These are phyloP conservation scores for Coenobita brevimanus DNA, from an alignment of 1,140 invertebrate species.

Conservation along the genomic window DNA sequence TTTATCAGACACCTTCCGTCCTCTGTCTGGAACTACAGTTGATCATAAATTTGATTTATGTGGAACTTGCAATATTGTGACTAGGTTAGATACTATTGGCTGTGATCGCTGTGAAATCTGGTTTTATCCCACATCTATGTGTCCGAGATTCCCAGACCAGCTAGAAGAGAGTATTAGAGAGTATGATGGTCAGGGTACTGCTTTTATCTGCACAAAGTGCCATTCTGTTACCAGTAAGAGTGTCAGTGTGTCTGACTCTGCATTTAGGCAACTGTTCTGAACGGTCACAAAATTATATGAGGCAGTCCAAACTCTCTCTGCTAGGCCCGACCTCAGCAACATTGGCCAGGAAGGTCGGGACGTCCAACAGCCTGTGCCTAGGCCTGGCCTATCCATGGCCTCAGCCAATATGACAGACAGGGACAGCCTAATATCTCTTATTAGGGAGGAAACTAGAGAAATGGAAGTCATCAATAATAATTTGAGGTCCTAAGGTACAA, in stretches of 20 bases:
- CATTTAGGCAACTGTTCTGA: too few species aligned
- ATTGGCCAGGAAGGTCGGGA: background rate
- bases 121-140: background rate
- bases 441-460: constrained; percentile 28
- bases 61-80: background rate
- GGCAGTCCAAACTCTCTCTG: background rate
- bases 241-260: background rate
- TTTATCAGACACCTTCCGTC: too few species aligned
- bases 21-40: background rate
- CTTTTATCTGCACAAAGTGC: background rate
- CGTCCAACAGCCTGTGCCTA: too few species aligned
- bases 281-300: background rate
- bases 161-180: background rate
- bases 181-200: background rate
- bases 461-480: constrained; percentile 18
- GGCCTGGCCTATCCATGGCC: background rate
- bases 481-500: background rate
- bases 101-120: too few species aligned
- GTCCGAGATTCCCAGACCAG: background rate
- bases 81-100: background rate
- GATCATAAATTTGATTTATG: background rate
- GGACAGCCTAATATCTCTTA: background rate
- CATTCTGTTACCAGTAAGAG: background rate
- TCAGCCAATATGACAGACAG: background rate
- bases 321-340: background rate